phyloP scores from a whole-genome alignment of 2,797 vertebrate species.

The Poecilia gillii region DNA sequence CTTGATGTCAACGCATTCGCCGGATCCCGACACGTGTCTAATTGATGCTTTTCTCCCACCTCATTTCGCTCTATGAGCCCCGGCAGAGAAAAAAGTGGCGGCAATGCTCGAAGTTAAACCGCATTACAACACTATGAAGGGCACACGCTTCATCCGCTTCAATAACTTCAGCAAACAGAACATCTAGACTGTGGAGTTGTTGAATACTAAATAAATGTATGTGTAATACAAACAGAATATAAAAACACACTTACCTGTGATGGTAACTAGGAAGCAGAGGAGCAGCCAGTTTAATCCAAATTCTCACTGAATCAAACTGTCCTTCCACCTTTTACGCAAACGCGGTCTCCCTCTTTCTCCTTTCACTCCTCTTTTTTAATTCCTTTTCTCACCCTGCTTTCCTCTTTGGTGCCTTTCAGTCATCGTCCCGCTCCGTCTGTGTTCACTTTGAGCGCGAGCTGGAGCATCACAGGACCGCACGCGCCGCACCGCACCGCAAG shows the following conservation, averaged over 20 bases:
- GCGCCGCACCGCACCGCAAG: conserved; percentile 25
- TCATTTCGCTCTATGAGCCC: neutral
- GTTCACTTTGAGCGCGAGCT: conserved; percentile 59
- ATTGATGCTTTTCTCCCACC: conserved; percentile 25
- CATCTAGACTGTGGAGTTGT: conserved; percentile 11
- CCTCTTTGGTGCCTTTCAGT: conserved; percentile 56
- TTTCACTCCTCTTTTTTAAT: conserved; percentile 53
- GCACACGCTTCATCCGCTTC: conserved; percentile 41
- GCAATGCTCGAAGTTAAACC: conserved; percentile 11
- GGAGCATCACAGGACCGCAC: conserved; percentile 32
- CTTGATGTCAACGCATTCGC: conserved; percentile 33
- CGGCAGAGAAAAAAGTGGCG: conserved; percentile 10
- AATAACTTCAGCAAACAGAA: neutral
- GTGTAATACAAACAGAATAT: conserved; percentile 5
- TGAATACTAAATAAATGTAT: neutral
- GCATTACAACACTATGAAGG: conserved; percentile 47
- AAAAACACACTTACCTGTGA: conserved; percentile 70
- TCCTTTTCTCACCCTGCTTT: conserved; percentile 65
- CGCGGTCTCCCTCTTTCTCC: conserved; percentile 33
- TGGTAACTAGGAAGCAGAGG: conserved; percentile 54
- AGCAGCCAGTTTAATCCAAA: conserved; percentile 76
- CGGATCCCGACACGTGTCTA: conserved; percentile 20
- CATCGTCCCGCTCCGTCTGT: conserved; percentile 66
- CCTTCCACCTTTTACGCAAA: conserved; percentile 47
- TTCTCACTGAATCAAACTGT: conserved; percentile 70